Conservation (phyloP, 1,140 invertebrate species). For the Amyelois transitella region DNA sequence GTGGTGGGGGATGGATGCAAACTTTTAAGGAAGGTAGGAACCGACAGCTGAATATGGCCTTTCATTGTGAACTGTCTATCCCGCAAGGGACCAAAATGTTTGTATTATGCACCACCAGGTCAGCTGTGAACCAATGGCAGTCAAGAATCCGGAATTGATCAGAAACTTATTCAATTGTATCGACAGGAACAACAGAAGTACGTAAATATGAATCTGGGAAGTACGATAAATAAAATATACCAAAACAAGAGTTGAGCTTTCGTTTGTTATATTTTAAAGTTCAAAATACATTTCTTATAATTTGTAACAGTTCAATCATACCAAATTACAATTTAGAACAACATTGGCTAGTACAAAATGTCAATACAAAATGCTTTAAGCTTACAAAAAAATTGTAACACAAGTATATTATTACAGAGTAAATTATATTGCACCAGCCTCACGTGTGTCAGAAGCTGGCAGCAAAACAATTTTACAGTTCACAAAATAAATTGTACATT, state of each 20-base stretch:
- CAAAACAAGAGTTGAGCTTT: constrained; percentile 25
- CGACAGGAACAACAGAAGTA: too few species aligned
- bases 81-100: too few species aligned
- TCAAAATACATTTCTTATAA: constrained; percentile 72
- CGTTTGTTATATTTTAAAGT: constrained; percentile 70
- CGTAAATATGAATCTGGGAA: background rate
- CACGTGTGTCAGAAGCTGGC: constrained; percentile 15
- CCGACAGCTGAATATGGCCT: too few species aligned
- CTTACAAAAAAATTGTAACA: constrained; percentile 35
- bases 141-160: too few species aligned
- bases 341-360: constrained; percentile 49
- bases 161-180: too few species aligned
- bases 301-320: constrained; percentile 69
- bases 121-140: too few species aligned
- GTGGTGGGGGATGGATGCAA: too few species aligned
- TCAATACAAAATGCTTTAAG: constrained; percentile 62
- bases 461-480: constrained; percentile 35
- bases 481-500: constrained; percentile 28
- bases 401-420: constrained; percentile 17
- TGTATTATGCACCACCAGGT: too few species aligned
- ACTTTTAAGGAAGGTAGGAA: too few species aligned
- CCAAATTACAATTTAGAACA: constrained; percentile 63
- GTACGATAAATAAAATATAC: constrained; percentile 28
- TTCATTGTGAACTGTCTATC: too few species aligned
- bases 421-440: constrained; percentile 37